Percentiles rank a stretch among this genome's conserved stretches.
Evolutionary conservation across 2,888 invertebrate species (phyloP).

Genomic region (Cataglyphis rosenhaueri): DNA sequence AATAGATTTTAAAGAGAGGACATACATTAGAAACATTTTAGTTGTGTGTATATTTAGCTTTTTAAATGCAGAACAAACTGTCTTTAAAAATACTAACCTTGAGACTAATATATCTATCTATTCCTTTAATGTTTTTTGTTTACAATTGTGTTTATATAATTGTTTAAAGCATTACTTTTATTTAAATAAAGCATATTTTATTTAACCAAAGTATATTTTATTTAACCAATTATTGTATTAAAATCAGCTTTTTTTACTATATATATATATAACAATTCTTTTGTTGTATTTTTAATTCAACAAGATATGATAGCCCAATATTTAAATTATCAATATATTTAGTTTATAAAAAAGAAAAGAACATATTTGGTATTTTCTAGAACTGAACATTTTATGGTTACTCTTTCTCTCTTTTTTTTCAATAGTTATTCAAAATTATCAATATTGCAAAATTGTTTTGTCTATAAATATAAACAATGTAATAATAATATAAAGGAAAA

Average conservation of each 20-base stretch:
- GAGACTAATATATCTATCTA: conserved; percentile 2
- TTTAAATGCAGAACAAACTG: conserved; percentile 3
- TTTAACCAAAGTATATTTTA: background rate
- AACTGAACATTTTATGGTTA: background rate
- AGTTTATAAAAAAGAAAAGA: too few relatives aligned
- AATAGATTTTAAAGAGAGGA: conserved; percentile 37
- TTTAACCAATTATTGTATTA: background rate
- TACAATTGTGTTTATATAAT: background rate
- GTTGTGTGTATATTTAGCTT: background rate
- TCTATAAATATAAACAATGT: background rate
- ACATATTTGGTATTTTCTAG: background rate
- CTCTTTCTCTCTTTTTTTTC: background rate
- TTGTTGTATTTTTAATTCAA: background rate
- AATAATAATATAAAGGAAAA: background rate
- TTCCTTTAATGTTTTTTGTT: background rate
- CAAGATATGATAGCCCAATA: background rate
- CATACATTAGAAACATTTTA: background rate
- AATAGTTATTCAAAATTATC: background rate
- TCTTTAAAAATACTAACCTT: conserved; percentile 6
- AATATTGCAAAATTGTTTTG: conserved; percentile 4
- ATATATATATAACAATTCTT: background rate
- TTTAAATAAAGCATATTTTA: background rate
- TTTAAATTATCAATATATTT: background rate
- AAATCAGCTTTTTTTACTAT: background rate
- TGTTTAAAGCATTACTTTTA: background rate